A percentile compares a stretch with the other conserved stretches of the same genome.
These are phyloP conservation scores for Sinella curviseta DNA, from an alignment of 1,140 invertebrate species.

Conservation along the genomic window DNA sequence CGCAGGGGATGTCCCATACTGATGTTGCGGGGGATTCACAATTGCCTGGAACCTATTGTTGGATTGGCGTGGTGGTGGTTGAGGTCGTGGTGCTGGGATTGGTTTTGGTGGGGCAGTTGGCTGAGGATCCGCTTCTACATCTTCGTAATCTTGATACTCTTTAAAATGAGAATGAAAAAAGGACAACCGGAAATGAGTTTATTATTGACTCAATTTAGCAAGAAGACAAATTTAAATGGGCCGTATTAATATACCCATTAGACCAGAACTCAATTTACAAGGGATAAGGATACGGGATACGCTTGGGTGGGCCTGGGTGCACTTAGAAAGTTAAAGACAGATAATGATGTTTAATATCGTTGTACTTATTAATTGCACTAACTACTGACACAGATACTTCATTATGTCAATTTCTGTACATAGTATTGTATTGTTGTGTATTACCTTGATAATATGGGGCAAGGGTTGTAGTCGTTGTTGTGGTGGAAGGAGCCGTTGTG, in stretches of 20 bases:
- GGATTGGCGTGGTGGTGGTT: neutral
- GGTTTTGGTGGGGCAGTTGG: neutral
- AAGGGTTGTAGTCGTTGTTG: slow-evolving; percentile 28
- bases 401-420: no score
- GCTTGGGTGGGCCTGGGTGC: neutral
- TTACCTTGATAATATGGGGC: slow-evolving; percentile 32
- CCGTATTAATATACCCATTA: neutral
- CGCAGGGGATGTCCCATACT: slow-evolving; percentile 21
- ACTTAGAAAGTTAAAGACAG: no score
- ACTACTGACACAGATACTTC: no score
- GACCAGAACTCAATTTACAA: slow-evolving; percentile 1
- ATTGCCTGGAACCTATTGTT: slow-evolving; percentile 11
- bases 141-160: slow-evolving; percentile 39
- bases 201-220: neutral
- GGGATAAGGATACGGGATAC: no score
- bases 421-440: no score
- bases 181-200: neutral
- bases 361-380: no score
- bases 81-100: slow-evolving; percentile 4
- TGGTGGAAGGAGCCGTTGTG: slow-evolving; percentile 29
- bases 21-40: neutral
- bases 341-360: no score
- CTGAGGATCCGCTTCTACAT: slow-evolving; percentile 20
- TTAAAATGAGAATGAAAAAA: neutral
- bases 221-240: neutral